Conservation (phyloP, 2,113 vertebrate genomes). For the Oreochromis tanganicae region DNA sequence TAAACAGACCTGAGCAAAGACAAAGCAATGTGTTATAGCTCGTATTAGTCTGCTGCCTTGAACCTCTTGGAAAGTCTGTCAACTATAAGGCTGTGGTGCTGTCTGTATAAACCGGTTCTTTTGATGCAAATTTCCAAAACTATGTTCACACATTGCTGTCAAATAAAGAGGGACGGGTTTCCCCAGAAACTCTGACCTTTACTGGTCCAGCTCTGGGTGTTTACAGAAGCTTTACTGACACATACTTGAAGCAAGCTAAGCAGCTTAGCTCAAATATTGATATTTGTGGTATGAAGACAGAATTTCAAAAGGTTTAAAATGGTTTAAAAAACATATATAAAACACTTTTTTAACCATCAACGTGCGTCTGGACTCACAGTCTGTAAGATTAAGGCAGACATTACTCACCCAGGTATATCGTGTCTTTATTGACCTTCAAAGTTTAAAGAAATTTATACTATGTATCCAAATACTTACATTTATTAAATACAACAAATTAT, state of each 20-base stretch:
- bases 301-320: background rate
- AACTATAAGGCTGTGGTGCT: fast-evolving
- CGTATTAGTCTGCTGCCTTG: background rate
- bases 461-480: background rate
- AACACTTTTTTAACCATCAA: background rate
- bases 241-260: background rate
- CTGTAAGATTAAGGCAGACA: too few relatives aligned
- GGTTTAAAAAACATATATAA: background rate
- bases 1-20: background rate
- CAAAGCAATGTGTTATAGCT: background rate
- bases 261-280: background rate
- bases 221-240: background rate
- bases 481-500: background rate
- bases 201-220: background rate
- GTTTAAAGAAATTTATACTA: background rate
- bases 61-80: background rate
- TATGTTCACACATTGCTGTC: background rate
- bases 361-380: background rate
- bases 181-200: background rate
- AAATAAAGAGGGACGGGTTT: background rate
- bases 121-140: background rate
- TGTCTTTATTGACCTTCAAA: background rate
- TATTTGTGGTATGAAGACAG: background rate
- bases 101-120: background rate
- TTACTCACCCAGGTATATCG: background rate